Evolutionary conservation across 2,113 vertebrate species (phyloP), one percentile per base, ranked within the genome.

Genomic region (Lota lota): DNA sequence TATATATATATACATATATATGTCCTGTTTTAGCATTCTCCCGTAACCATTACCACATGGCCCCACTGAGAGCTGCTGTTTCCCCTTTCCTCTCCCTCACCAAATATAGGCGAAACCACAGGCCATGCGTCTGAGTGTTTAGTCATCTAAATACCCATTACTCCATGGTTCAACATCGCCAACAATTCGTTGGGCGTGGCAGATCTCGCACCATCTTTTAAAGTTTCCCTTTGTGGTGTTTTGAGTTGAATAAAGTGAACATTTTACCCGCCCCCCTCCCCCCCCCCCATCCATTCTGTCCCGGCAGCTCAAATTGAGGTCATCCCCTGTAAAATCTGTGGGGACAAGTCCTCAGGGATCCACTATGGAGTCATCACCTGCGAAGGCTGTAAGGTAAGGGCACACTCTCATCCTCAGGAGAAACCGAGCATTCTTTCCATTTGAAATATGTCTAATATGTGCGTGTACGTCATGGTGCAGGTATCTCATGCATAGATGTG

Each of bases 321-420:
- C 79, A 97, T 97, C 83, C 95, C 95, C 0, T 97, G 95, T 89
- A 97, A 96, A 87, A 97, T 97, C 89, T 97, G 95, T 5, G 95
- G 95, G 61, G 95, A 97, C 89, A 97, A 97, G 74, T 97, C 95
- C 78, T 97, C 95, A 0, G 95, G 95, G 79, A 96, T 97, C 80
- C 95, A 97, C 88, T 97, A 97, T 22, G 95, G 95, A 0, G 95
- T 97, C 62, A 97, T 97, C 88, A 96, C 92, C 78, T 93, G 92
- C 20, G 92, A 93, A 82, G 92, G 92, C 78, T 93, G 92, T 87
- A 93, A 93, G 91, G 92, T 93, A 70, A 84, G 85, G 84, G 82
- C 75, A 0, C 83, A 79, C 63, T 70, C 65, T 84, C 64, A 89
- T 82, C 69, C 14, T 14, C 15, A 22, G 47, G 33, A 14, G 66